Conservation (phyloP, 2,888 invertebrate species). For the Lissocephala sabroskyi region DNA sequence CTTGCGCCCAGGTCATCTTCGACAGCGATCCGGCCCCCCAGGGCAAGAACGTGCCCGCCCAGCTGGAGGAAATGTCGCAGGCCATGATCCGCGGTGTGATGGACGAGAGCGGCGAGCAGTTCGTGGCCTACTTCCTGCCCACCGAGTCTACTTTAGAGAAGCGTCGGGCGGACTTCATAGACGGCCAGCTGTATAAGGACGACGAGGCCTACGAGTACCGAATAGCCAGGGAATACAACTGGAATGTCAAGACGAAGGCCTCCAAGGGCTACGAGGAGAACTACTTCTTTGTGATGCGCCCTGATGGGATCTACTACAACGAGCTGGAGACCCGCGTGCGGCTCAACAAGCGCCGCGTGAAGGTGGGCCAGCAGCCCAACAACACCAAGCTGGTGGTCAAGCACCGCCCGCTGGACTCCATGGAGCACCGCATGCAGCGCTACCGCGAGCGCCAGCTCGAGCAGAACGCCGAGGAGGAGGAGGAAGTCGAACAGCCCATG, state of each 20-base stretch:
- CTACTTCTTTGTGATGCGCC: slow-evolving; percentile 94
- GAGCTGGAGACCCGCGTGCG: slow-evolving; percentile 96
- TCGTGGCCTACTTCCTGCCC: slow-evolving; percentile 98
- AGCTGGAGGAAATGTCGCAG: slow-evolving; percentile 98
- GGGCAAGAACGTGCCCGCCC: slow-evolving; percentile 88
- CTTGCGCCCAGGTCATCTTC: slow-evolving; percentile 98
- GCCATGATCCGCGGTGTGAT: slow-evolving; percentile 99
- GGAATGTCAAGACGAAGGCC: slow-evolving; percentile 98
- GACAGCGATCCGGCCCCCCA: slow-evolving; percentile 97
- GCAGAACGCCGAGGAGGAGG: slow-evolving; percentile 83
- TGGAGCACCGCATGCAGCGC: slow-evolving; percentile 89
- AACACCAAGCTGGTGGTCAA: slow-evolving; percentile 80
- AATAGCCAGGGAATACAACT: slow-evolving; percentile 98
- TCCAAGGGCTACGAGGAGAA: slow-evolving; percentile 97
- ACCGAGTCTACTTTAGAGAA: slow-evolving; percentile 93
- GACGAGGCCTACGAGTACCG: slow-evolving; percentile 96
- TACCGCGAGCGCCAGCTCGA: slow-evolving; percentile 91
- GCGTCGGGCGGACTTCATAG: slow-evolving; percentile 85
- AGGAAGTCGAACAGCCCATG: slow-evolving; percentile 76
- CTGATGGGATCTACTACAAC: slow-evolving; percentile 94
- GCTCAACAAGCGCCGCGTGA: slow-evolving; percentile 91
- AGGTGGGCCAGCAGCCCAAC: slow-evolving; percentile 77
- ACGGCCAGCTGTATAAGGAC: slow-evolving; percentile 85
- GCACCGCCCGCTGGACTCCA: slow-evolving; percentile 88
- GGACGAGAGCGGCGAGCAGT: slow-evolving; percentile 99